Evolutionary conservation across 2,888 invertebrate genomes (phyloP).

Genomic region (Sphecodes monilicornis): DNA sequence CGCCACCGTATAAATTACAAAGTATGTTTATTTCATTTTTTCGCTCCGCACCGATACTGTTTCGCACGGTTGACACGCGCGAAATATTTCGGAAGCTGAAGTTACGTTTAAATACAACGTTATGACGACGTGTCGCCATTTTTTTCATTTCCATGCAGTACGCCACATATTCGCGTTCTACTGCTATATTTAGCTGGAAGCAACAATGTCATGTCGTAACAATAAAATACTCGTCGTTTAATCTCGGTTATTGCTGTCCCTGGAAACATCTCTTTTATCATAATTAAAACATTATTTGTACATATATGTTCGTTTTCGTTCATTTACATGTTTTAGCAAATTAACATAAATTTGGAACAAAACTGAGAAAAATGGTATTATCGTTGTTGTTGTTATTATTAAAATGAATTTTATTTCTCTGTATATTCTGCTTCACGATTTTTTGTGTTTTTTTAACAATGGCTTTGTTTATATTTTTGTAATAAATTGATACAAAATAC

Average conservation of each 20-base stretch:
- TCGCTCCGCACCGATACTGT: neutral
- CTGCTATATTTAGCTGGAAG: neutral
- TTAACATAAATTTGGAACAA: too few species aligned
- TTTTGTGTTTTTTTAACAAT: too few species aligned
- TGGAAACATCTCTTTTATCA: neutral
- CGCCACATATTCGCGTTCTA: neutral
- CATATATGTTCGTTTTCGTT: too few species aligned
- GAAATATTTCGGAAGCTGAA: neutral
- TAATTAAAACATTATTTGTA: neutral
- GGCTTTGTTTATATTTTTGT: too few species aligned
- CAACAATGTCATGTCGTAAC: neutral
- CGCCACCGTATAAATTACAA: neutral
- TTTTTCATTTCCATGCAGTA: neutral
- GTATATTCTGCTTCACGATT: too few species aligned
- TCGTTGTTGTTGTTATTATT: too few species aligned
- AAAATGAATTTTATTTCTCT: too few species aligned
- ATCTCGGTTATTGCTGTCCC: neutral
- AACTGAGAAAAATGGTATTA: too few species aligned
- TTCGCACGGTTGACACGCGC: neutral
- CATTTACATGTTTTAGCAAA: too few species aligned
- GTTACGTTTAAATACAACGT: neutral
- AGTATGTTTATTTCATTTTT: neutral
- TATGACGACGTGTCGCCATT: neutral
- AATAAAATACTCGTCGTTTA: constrained; percentile 8
- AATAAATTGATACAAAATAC: too few species aligned